These are phyloP conservation scores for Etheostoma perlongum DNA, from an alignment of 2,797 vertebrate species.

Conservation along the genomic window DNA sequence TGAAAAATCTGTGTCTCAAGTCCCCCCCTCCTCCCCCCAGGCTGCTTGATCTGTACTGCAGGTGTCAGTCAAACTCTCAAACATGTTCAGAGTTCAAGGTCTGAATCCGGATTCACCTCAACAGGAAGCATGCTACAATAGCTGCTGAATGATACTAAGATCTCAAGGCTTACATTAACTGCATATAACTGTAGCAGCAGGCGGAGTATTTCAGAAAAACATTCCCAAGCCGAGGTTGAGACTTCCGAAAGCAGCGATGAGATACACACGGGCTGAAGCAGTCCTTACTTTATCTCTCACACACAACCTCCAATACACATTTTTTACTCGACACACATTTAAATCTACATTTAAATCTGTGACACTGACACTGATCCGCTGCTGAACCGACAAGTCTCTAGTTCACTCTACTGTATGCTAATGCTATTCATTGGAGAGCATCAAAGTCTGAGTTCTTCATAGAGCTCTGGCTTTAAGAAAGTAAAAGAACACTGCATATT, in stretches of 20 bases:
- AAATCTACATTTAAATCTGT: conserved; percentile 67
- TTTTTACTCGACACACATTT: conserved; percentile 45
- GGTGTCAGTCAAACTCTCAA: conserved; percentile 48
- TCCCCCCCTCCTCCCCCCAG: too few relatives aligned
- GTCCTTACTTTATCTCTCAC: conserved; percentile 54
- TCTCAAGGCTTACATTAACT: conserved; percentile 40
- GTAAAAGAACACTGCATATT: conserved; percentile 47
- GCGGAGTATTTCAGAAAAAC: conserved; percentile 34
- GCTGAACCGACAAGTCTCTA: conserved; percentile 47
- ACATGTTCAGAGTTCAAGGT: conserved; percentile 34
- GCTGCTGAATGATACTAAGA: conserved; percentile 37
- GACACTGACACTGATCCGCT: conserved; percentile 69
- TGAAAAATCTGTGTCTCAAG: neutral
- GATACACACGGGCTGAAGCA: conserved; percentile 51
- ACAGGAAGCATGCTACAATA: conserved; percentile 25
- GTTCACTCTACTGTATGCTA: conserved; percentile 68
- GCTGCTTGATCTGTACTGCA: conserved; percentile 18
- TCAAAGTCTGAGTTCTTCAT: conserved; percentile 63
- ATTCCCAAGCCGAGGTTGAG: conserved; percentile 27
- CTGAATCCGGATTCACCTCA: conserved; percentile 16
- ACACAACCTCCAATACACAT: conserved; percentile 58
- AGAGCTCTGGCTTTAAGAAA: conserved; percentile 51
- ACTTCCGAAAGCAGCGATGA: conserved; percentile 37
- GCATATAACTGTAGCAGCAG: conserved; percentile 41
- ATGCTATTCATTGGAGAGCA: conserved; percentile 67